Evolutionary conservation across 1,140 invertebrate species (phyloP), one percentile per base, ranked within the genome.

Genomic region (Platorchestia sp.): DNA sequence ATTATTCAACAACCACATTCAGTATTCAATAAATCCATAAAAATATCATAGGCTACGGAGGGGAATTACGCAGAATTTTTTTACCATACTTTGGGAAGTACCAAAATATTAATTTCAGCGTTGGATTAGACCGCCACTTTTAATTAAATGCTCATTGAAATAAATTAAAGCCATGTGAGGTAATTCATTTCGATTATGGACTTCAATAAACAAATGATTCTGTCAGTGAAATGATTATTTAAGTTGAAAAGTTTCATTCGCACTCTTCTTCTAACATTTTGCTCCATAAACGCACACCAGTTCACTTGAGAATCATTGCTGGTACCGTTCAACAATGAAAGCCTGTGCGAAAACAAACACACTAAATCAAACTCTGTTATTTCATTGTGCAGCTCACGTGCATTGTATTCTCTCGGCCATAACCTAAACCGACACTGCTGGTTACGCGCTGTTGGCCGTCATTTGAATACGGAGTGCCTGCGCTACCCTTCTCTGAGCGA

Each of bases 371-470:
- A 75, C 59, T 22, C 10, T 36, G 59, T 75, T 75, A 3, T 75
- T 75, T 75, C 47, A n/a, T n/a, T 27, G 59, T 22, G 5, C 87
- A 27, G 0, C 87, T 44, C 87, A 42, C 22, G 27, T 89, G 87
- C 87, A 89, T 89, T 89, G 87, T 89, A 27, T 41, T 44, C 43
- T 40, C 45, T 45, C 22, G 43, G 43, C 45, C 91, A 45, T 45
- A 47, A 93, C 43, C 45, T 93, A 45, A 45, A 47, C 6, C 87
- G 7, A 93, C 40, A 40, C 91, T 93, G 6, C 45, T 47, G 91
- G 91, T 93, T 93, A 93, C 45, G 91, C 91, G 44, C 91, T 44
- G 91, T 93, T 93, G 91, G 45, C n/a, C 45, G 43, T 36, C 45
- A 93, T 93, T 93, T 93, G 91, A 93, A 93, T 93, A 93, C 45